Base-by-base conservation (phyloP, 2,797 vertebrate species). In the Chelon auratus region DNA sequence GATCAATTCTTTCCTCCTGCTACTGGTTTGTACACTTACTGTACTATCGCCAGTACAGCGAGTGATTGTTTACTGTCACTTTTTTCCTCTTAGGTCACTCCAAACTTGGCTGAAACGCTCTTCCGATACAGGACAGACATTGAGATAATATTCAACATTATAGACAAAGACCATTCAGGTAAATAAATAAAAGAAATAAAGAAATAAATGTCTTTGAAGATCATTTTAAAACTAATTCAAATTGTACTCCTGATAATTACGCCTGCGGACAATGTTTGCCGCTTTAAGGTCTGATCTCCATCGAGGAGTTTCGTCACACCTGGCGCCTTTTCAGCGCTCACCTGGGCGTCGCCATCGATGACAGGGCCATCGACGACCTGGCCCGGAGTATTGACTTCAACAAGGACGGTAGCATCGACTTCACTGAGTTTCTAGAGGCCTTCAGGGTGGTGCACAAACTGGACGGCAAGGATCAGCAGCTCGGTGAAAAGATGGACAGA, bases 141-240 rank as follows among this genome's bases (percentile, higher is more conserved):
- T 57, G 95, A 98, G 87, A 96, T 96, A 51, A 96, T 99, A 91
- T 99, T 98, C 87, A 97, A 98, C 81, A 91, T 98, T 62, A 98
- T 99, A 63, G 97, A 99, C 88, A 95, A 96, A 89, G 97, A 99
- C 87, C 95, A 96, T 65, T 99, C 97, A 88, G 98, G 97, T 98
- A 93, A 69, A 47, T 24, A 42, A 66, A 72, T 10, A 2, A 8
- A 26, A 26, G 24, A 14, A 0, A 0, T 42, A 3, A 33, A 33
- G 5, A 33, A 33, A 33, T 5, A 3, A 30, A 15, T 24, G 0
- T 48, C 24, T 47, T 62, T 37, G 1, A 5, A 30, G 1, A 58
- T 1, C 2, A 5, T n/a, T 2, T 54, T 14, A 42, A n/a, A 42
- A 1, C 30, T 33, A 3, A 70, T 56, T 58, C 1, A 3, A 45